Evolutionary conservation across 2,797 vertebrate genomes (phyloP).

Genomic region (Sebastes miniatus): DNA sequence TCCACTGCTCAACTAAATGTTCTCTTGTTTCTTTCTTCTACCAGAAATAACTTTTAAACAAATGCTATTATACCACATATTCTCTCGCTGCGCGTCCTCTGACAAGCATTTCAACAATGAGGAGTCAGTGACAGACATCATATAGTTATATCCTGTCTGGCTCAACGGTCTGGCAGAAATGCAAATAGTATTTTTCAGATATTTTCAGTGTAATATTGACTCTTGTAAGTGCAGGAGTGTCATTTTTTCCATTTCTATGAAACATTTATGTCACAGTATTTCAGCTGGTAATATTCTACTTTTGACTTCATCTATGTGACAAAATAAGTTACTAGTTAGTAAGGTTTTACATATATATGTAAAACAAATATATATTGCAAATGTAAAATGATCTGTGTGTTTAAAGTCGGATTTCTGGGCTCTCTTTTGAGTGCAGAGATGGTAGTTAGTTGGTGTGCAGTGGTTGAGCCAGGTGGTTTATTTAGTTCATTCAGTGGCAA

Average conservation of each 20-base stretch:
- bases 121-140: not conserved
- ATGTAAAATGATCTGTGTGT: not conserved
- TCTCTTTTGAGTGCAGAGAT: not conserved
- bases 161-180: slow-evolving; percentile 30
- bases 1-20: not conserved
- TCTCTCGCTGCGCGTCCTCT: not conserved
- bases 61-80: not conserved
- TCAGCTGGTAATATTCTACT: not conserved
- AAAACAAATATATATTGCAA: not conserved
- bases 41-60: slow-evolving; percentile 14
- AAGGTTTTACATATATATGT: not conserved
- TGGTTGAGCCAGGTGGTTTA: not conserved
- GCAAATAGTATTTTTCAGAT: slow-evolving; percentile 13
- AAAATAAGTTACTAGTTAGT: not conserved
- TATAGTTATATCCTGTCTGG: slow-evolving; percentile 1
- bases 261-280: not conserved
- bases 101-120: not conserved
- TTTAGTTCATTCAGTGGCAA: slow-evolving; percentile 2
- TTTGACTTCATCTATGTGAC: not conserved
- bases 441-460: not conserved
- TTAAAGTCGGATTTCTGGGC: not conserved
- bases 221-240: not conserved
- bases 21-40: not conserved
- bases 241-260: not conserved
- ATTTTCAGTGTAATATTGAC: not conserved